Base-by-base conservation (phyloP, 2,797 vertebrate genomes). In the Amblyopsis hoosieri region DNA sequence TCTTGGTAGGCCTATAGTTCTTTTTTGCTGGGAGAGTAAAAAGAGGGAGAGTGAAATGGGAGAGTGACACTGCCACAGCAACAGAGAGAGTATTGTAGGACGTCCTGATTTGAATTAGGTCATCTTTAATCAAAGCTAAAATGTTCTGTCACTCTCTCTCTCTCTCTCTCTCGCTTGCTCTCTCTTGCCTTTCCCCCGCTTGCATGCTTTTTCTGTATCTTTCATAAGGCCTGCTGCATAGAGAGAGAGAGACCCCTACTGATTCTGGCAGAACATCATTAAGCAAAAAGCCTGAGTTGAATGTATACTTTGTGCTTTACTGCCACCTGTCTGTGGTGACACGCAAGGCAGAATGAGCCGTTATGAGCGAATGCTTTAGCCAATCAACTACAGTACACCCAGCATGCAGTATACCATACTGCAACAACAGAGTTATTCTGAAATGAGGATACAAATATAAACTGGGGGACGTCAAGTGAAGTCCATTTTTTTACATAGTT, bases 71-170 rank as follows among this genome's bases (percentile, higher is more conserved):
- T 31, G 45, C 23, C 45, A 60, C 48, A 61, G 29, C 9, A 49
- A 47, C 15, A 48, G 29, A 19, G 29, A 42, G 31, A 33, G 59
- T 85, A 87, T 86, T 88, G 79, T 91, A 87, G 90, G 88, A 90
- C 89, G 90, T 92, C 89, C 90, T 92, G 89, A 79, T 86, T 79
- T 84, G 87, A 92, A 92, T 92, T 91, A 91, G 89, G 88, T 91
- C 88, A 91, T 88, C 81, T 85, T 87, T 86, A 91, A 91, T 91
- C 90, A 91, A 89, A 88, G 78, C 79, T 84, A 81, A 82, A 87
- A 86, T 79, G 67, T 60, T 76, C 69, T 66, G 54, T 66, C 57
- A 56, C 66, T 57, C 48, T 60, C 51, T 53, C 31, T 52, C 47
- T 46, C 53, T 45, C 57, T 42, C 66, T 14, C 57, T 37, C 56